phyloP scores from a whole-genome alignment of 1,140 invertebrate genomes.

The Ceratoteleas bidentatus region DNA sequence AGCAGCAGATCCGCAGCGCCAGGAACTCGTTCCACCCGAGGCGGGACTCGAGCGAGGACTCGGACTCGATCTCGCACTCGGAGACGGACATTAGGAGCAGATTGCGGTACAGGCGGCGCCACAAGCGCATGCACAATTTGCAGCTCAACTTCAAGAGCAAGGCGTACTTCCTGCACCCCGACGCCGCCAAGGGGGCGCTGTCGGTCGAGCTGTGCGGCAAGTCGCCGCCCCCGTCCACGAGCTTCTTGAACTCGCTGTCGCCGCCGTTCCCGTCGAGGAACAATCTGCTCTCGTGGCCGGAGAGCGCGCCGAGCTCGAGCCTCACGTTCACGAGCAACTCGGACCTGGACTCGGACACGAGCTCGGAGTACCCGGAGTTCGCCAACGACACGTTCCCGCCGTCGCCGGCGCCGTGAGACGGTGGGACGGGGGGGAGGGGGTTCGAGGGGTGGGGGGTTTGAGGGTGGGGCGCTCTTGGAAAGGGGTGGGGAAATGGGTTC shows the following conservation, averaged over 20 bases:
- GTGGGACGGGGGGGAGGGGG: not conserved
- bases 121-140: constrained; percentile 74
- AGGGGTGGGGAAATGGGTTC: not conserved
- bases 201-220: constrained; percentile 74
- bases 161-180: constrained; percentile 70
- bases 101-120: constrained; percentile 71
- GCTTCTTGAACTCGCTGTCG: constrained; percentile 78
- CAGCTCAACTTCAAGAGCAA: constrained; percentile 75
- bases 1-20: constrained; percentile 71
- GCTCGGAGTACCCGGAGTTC: constrained; percentile 80
- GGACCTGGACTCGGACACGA: constrained; percentile 78
- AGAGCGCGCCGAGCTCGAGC: constrained; percentile 78
- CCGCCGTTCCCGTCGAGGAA: constrained; percentile 77
- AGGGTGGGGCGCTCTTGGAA: not conserved
- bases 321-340: constrained; percentile 80
- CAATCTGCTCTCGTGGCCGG: constrained; percentile 77
- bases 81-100: constrained; percentile 78
- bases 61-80: constrained; percentile 78
- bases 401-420: constrained; percentile 75
- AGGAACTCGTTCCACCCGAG: constrained; percentile 76
- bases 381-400: constrained; percentile 78
- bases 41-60: constrained; percentile 79
- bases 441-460: not conserved
- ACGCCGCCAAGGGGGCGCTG: constrained; percentile 71
- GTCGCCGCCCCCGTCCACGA: constrained; percentile 78